These are phyloP conservation scores for Ladona fulva DNA, from an alignment of 1,140 invertebrate species.

Conservation along the genomic window DNA sequence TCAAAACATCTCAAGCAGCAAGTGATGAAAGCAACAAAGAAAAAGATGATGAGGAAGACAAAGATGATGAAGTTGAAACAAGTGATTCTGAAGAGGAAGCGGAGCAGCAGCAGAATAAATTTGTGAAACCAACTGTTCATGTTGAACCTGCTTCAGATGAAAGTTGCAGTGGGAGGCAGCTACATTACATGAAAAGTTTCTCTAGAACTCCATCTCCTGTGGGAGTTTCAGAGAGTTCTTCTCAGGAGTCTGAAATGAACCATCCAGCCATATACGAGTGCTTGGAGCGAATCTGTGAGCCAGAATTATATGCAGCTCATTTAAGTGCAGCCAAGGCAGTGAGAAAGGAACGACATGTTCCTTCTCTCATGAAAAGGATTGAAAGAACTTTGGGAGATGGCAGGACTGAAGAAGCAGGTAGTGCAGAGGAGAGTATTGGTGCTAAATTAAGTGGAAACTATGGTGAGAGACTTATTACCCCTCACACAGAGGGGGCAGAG, in stretches of 20 bases:
- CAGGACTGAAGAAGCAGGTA: not conserved
- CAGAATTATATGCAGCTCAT: slow-evolving; percentile 33
- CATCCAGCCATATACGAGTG: slow-evolving; percentile 37
- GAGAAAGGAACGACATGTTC: not conserved
- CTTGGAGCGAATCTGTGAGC: slow-evolving; percentile 36
- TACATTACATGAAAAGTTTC: slow-evolving; percentile 40
- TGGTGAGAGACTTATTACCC: not conserved
- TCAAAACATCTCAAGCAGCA: not conserved
- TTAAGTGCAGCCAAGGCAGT: slow-evolving; percentile 31
- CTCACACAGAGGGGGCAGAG: not conserved
- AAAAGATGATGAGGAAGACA: not conserved
- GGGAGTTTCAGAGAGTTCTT: slow-evolving; percentile 34
- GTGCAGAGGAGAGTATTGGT: not conserved
- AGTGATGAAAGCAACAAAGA: not conserved
- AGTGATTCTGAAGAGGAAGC: not conserved
- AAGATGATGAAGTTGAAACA: not conserved
- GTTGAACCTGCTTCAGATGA: slow-evolving; percentile 21
- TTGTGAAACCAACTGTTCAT: slow-evolving; percentile 20
- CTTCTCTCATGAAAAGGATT: not conserved
- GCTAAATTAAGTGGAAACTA: not conserved
- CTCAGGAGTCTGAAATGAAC: slow-evolving; percentile 29
- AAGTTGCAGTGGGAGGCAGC: slow-evolving; percentile 24
- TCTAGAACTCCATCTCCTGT: slow-evolving; percentile 37
- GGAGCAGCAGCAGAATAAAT: not conserved
- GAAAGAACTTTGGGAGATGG: not conserved